These are phyloP conservation scores for Notamacropus eugenii DNA, from an alignment of 2,797 vertebrate species.

Conservation along the genomic window DNA sequence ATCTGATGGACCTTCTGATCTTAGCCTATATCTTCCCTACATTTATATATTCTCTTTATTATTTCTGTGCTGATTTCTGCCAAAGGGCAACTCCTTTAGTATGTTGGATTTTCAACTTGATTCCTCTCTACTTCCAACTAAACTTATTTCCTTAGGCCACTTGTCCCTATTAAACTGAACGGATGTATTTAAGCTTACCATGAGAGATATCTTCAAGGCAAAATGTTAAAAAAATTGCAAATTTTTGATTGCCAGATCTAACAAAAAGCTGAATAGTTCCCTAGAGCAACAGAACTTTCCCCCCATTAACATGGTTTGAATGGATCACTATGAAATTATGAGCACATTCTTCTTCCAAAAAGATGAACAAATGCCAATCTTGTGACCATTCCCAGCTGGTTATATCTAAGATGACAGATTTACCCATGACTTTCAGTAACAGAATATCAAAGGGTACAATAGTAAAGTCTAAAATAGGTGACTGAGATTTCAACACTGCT, in stretches of 20 bases:
- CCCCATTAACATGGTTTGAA: neutral
- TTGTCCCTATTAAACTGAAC: constrained; percentile 5
- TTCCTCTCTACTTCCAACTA: neutral
- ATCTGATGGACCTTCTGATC: neutral
- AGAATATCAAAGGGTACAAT: neutral
- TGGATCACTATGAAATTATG: constrained; percentile 40
- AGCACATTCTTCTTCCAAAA: constrained; percentile 13
- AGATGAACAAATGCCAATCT: neutral
- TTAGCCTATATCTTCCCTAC: neutral
- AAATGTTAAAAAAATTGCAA: constrained; percentile 5
- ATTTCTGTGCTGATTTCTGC: neutral
- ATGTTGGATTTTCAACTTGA: neutral
- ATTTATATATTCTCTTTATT: constrained; percentile 1
- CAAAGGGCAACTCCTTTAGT: neutral
- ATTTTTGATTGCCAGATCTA: constrained; percentile 1
- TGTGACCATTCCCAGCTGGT: neutral
- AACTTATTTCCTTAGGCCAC: neutral
- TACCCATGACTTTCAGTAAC: constrained; percentile 21
- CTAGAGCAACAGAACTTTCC: constrained; percentile 23
- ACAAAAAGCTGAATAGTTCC: constrained; percentile 31
- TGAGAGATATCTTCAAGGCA: constrained; percentile 30
- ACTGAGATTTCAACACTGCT: constrained; percentile 8
- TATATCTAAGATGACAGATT: neutral
- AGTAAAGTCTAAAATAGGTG: neutral
- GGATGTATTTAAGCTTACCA: constrained; percentile 20